Conservation (phyloP, 2,797 vertebrate genomes). For the Gallinago solitaria region DNA sequence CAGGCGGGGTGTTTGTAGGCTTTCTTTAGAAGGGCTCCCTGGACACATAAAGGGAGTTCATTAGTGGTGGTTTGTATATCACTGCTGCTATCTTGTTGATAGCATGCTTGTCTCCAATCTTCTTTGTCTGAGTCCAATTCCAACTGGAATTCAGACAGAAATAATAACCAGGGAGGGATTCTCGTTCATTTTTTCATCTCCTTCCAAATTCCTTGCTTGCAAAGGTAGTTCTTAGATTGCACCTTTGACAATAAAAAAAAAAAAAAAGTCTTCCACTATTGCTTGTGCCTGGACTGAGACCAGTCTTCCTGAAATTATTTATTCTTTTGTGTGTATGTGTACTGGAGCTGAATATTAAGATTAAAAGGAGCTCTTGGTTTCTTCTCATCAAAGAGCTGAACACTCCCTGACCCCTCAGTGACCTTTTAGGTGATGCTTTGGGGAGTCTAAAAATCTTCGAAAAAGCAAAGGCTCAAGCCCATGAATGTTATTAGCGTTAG, state of each 20-base stretch:
- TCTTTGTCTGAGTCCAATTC: not conserved
- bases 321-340: not conserved
- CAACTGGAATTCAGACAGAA: not conserved
- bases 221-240: not conserved
- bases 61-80: not conserved
- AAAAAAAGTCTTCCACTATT: not conserved
- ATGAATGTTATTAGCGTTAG: not conserved
- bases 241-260: not conserved
- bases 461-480: not conserved
- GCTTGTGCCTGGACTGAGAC: not conserved
- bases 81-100: not conserved
- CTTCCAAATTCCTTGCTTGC: slow-evolving; percentile 31
- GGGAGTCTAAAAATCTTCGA: not conserved
- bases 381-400: not conserved
- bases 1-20: rapidly evolving
- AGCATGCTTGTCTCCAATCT: not conserved
- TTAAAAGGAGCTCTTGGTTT: not conserved
- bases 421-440: not conserved
- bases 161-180: not conserved
- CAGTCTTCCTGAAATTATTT: not conserved
- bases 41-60: not conserved
- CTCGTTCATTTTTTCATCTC: slow-evolving; percentile 13
- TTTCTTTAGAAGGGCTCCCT: not conserved
- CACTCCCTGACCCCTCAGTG: not conserved
- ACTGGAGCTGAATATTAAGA: not conserved